These are phyloP conservation scores for Pipa parva DNA, from an alignment of 2,113 vertebrate species.

Conservation along the genomic window DNA sequence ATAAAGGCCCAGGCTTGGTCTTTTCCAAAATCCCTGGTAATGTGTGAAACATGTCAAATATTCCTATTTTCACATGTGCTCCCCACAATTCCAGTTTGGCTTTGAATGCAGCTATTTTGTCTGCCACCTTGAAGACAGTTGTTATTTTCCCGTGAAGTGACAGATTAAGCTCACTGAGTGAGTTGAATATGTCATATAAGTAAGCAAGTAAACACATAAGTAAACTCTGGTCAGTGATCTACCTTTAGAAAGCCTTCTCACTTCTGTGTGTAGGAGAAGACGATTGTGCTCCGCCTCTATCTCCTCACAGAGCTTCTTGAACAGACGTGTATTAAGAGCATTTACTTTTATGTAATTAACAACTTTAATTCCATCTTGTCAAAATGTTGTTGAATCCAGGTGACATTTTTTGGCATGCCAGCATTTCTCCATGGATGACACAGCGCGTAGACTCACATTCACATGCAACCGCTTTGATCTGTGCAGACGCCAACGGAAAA, in stretches of 20 bases:
- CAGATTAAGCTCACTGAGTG: no score
- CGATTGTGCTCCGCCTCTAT: slow-evolving; percentile 4
- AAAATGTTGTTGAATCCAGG: background rate
- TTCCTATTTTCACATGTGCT: slow-evolving; percentile 25
- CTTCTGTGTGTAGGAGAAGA: slow-evolving; percentile 37
- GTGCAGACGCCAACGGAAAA: background rate
- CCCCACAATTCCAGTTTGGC: slow-evolving; percentile 41
- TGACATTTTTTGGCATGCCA: background rate
- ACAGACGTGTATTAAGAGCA: background rate
- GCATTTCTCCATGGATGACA: no score
- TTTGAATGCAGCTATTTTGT: slow-evolving; percentile 39
- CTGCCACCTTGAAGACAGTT: background rate
- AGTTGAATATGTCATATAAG: background rate
- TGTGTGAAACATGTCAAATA: slow-evolving; percentile 42
- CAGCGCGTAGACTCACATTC: no score
- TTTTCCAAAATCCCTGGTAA: background rate
- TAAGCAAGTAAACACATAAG: background rate
- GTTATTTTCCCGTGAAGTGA: no score
- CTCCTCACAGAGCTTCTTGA: background rate
- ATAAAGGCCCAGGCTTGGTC: background rate
- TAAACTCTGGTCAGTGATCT: background rate
- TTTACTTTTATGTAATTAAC: background rate
- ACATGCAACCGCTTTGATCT: background rate
- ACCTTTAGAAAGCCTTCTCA: slow-evolving; percentile 28
- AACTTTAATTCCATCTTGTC: background rate